Base-by-base conservation (phyloP, 2,113 vertebrate species). In the Microcebus griseorufus region DNA sequence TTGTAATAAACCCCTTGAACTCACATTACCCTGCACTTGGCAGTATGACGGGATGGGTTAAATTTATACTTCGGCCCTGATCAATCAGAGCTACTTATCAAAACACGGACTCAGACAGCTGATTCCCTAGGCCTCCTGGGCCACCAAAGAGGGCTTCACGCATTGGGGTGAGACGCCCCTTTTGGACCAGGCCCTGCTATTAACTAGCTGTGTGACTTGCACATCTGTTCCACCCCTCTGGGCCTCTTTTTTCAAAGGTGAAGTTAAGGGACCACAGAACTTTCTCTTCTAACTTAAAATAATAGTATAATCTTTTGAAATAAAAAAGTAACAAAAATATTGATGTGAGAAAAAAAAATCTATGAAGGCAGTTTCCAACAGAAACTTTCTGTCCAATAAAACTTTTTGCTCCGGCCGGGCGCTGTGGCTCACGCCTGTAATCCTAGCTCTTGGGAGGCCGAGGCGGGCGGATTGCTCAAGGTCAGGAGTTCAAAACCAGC, bases 71-170 rank as follows among this genome's bases (percentile, higher is more conserved):
- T n/a, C 25, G 37, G 79, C 39, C 34, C 82, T 65, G 45, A 70
- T 55, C 48, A 29, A 27, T 78, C 70, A 29, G 55, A 90, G 39
- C 53, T 81, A 23, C 48, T 79, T 64, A 55, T 16, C 37, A 34
- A 95, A 92, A 82, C 55, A 51, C 39, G 39, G 81, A 78, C 53
- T 73, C n/a, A 37, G 79, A 73, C 4, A 87, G 82, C 60, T 20
- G 51, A n/a, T 67, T 29, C 55, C 85, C 32, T 0, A 6, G 34
- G 73, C 29, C 48, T 51, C 83, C 7, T 2, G 14, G 3, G 53
- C 34, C 5, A 1, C 20, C 23, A 9, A 0, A 29, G 55, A 58
- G 51, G 7, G 48, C 29, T n/a, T 18, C 23, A 10, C 29, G 12
- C 9, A 0, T 37, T 42, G 65, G 70, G 23, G 27, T 65, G 62